Conservation (phyloP, 37 sponge, comb jelly and placozoan species). For the Dysidea cf. avara region DNA sequence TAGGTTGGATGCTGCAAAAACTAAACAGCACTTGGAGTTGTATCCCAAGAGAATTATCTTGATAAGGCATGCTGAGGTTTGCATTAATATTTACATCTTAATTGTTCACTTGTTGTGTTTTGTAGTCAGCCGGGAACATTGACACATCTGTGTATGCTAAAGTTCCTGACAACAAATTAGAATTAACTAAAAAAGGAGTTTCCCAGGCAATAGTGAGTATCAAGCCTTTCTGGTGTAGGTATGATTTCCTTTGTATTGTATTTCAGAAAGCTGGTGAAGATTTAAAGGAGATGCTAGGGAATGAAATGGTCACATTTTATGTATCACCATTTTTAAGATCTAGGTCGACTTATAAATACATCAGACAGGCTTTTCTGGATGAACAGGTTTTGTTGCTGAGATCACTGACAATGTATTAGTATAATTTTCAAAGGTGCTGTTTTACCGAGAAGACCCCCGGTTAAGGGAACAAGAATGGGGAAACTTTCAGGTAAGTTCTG, state of each 20-base stretch:
- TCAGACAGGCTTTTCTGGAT: constrained; percentile 53
- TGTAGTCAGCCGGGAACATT: constrained; percentile 77
- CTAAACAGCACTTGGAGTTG: constrained; percentile 11
- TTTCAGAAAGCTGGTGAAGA: constrained; percentile 63
- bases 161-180: constrained; percentile 64
- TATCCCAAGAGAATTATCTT: constrained; percentile 75
- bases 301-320: constrained; percentile 73
- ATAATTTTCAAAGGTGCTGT: constrained; percentile 47
- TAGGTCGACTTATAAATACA: constrained; percentile 55
- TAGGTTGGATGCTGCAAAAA: constrained; percentile 28
- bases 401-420: neutral
- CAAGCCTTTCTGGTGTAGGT: neutral
- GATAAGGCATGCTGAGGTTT: constrained; percentile 68
- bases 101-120: constrained; percentile 5
- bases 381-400: constrained; percentile 56
- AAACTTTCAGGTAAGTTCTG: constrained; percentile 61
- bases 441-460: constrained; percentile 69
- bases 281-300: constrained; percentile 55
- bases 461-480: constrained; percentile 90
- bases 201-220: constrained; percentile 63
- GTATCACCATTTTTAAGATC: constrained; percentile 80
- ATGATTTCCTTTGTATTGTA: neutral
- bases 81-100: neutral
- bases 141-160: constrained; percentile 49
- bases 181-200: constrained; percentile 55